Base-by-base conservation (phyloP, 92 coral and sea anemone genomes). In the Porites cylindrica region DNA sequence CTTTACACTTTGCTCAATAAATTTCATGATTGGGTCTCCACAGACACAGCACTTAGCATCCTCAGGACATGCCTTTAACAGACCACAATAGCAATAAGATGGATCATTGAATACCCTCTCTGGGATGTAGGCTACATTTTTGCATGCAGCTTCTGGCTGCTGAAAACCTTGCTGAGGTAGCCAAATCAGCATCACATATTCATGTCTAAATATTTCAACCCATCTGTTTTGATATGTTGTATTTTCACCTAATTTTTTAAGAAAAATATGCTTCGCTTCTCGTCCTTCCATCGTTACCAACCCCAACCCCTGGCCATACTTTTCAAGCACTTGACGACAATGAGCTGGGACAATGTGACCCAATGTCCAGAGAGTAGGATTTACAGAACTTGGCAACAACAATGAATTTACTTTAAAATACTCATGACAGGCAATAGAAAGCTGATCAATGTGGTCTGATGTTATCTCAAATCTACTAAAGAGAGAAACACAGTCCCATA, bases 61-160 rank as follows among this genome's bases (percentile, higher is more conserved):
- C 29, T 43, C 81, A 67, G 86, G 91, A 78, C 56, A 74, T 82
- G 89, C 89, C 84, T 90, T 93, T 76, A 89, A 11, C 68, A 93
- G 77, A 32, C 96, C 93, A 86, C 96, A 93, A 67, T 90, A 93
- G 51, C 93, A 86, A 76, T 81, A 90, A 20, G 81, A 23, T 66
- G 81, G 72, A 83, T 93, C 91, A 86, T 69, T 78, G 69, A 87
- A 77, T 6, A 87, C 93, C 62, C 91, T 87, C 4, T 58, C 64
- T 32, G 90, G 92, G 56, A 90, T 86, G 70, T 87, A 90, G 20
- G 80, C 90, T 66, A 21, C 85, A 81, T 81, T 50, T 70, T 81
- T 81, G 50, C 75, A 2, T 10, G 7, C 12, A 50, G 75, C 10
- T 70, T 7, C 76, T 69, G 72, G 71, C 77, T 18, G 84, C 77